A percentile compares a stretch with the other conserved stretches of the same genome.
Evolutionary conservation across 2,888 invertebrate genomes (phyloP).

Genomic region (Pristionchus japonicus): DNA sequence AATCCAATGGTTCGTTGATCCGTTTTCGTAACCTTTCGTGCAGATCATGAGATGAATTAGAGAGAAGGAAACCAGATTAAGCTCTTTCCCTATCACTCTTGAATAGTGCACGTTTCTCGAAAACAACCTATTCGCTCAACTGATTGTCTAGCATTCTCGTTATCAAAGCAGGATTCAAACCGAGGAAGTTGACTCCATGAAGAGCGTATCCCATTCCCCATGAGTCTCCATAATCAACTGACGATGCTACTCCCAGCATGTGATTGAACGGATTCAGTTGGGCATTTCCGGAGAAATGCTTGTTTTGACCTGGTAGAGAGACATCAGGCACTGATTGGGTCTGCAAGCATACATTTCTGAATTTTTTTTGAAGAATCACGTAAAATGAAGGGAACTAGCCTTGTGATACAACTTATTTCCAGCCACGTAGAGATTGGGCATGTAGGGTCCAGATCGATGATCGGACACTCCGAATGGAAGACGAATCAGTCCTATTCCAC

Average conservation of each 20-base stretch:
- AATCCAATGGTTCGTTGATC: too few species aligned
- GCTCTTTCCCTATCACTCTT: not conserved
- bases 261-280: conserved; percentile 63
- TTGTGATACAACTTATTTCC: conserved; percentile 63
- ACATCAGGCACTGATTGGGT: conserved; percentile 62
- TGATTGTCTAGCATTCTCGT: too few species aligned
- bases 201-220: conserved; percentile 62
- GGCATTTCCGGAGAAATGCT: conserved; percentile 62
- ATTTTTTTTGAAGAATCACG: too few species aligned
- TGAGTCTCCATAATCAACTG: conserved; percentile 59
- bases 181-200: conserved; percentile 61
- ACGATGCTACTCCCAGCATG: conserved; percentile 58
- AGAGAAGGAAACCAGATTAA: not conserved
- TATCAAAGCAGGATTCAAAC: conserved; percentile 43
- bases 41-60: not conserved
- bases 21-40: not conserved
- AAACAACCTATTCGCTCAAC: not conserved
- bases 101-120: not conserved
- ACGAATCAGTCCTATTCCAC: conserved; percentile 62
- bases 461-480: conserved; percentile 63
- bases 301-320: conserved; percentile 61
- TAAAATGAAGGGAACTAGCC: not conserved
- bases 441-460: conserved; percentile 62
- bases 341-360: too few species aligned
- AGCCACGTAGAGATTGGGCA: conserved; percentile 62